These are phyloP conservation scores for Cantharis flavilabris DNA, from an alignment of 2,888 invertebrate genomes.

Conservation along the genomic window DNA sequence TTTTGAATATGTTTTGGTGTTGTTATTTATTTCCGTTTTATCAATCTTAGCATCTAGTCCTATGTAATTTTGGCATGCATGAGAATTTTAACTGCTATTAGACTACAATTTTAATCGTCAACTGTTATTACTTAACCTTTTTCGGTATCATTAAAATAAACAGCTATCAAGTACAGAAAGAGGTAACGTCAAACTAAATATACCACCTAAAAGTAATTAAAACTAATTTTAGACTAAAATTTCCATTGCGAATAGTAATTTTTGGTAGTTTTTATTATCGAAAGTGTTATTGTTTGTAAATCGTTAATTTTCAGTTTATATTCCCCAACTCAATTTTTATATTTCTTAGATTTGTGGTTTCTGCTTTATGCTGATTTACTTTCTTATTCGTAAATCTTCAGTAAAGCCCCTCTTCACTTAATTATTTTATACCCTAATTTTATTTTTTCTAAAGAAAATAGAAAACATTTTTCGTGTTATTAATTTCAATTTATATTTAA, in stretches of 20 bases:
- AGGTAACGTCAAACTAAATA: background rate
- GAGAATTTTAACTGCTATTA: slow-evolving; percentile 32
- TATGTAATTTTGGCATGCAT: slow-evolving; percentile 40
- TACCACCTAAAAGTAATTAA: background rate
- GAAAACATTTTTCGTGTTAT: background rate
- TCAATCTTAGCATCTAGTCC: slow-evolving; percentile 41
- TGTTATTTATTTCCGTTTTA: slow-evolving; percentile 46
- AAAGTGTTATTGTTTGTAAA: background rate
- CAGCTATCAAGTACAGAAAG: background rate
- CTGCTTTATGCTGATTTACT: background rate
- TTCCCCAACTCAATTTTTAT: background rate
- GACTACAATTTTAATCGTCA: slow-evolving; percentile 3
- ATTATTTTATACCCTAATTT: background rate
- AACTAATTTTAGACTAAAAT: background rate
- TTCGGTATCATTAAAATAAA: background rate
- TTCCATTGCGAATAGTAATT: background rate
- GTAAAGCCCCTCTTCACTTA: background rate
- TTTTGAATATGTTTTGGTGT: slow-evolving; percentile 40
- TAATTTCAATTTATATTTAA: background rate
- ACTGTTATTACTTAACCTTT: background rate
- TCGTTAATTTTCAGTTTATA: background rate
- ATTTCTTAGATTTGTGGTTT: background rate
- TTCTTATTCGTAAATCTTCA: background rate
- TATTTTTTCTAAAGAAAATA: background rate
- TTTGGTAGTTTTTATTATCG: background rate